Evolutionary conservation across 2,888 invertebrate genomes (phyloP).

Genomic region (Meghimatium bilineatum): DNA sequence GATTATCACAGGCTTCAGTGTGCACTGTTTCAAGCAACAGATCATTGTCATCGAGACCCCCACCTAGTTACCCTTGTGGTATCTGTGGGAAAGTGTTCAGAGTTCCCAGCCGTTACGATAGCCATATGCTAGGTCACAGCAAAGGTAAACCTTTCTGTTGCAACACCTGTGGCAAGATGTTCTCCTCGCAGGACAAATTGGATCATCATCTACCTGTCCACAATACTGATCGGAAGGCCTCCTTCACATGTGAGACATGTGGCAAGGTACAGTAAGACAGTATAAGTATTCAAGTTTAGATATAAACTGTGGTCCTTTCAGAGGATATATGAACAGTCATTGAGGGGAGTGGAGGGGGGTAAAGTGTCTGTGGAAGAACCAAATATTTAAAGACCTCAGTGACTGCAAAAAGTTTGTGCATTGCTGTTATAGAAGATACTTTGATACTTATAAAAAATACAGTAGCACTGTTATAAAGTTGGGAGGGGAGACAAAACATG

Average conservation of each 20-base stretch:
- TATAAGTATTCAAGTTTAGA: background rate
- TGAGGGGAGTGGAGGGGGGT: no score
- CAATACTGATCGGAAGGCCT: slow-evolving; percentile 49
- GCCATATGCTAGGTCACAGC: slow-evolving; percentile 54
- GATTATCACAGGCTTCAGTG: slow-evolving; percentile 29
- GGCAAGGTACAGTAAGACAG: slow-evolving; percentile 37
- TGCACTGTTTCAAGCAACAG: slow-evolving; percentile 17
- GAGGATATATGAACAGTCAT: no score
- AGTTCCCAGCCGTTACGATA: slow-evolving; percentile 53
- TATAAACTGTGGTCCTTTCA: no score
- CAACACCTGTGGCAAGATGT: slow-evolving; percentile 54
- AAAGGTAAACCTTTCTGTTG: slow-evolving; percentile 55
- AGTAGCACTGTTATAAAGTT: no score
- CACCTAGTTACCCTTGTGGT: slow-evolving; percentile 50
- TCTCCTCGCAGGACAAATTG: slow-evolving; percentile 52
- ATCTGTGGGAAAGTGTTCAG: slow-evolving; percentile 54
- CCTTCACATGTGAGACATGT: slow-evolving; percentile 50
- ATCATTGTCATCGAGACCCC: slow-evolving; percentile 34
- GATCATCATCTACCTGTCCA: slow-evolving; percentile 53
- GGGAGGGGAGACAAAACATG: no score
- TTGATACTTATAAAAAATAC: background rate
- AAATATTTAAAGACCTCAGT: no score
- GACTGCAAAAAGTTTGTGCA: background rate
- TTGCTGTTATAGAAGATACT: background rate
- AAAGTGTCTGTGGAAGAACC: no score